Evolutionary conservation across 2,888 invertebrate species (phyloP).

Genomic region (Pammene aurita): DNA sequence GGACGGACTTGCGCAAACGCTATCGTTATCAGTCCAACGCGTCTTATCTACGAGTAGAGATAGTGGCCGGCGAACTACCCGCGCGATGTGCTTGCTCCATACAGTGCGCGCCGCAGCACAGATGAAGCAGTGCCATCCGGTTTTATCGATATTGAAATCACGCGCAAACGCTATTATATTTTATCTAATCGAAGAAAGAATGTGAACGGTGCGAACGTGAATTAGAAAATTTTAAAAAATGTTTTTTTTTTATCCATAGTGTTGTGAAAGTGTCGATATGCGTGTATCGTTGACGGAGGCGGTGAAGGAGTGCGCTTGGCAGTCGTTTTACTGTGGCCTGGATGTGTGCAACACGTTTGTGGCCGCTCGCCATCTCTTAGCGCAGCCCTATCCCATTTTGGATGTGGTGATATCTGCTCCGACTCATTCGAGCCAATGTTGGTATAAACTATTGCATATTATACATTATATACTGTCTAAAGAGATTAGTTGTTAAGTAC

Average conservation of each 20-base stretch:
- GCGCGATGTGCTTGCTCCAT: constrained; percentile 54
- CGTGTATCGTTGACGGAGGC: constrained; percentile 63
- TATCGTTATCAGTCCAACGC: constrained; percentile 57
- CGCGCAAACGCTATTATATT: constrained; percentile 67
- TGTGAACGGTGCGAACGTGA: constrained; percentile 49
- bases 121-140: constrained; percentile 59
- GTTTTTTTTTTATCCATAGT: constrained; percentile 47
- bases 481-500: too few species aligned
- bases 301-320: constrained; percentile 66
- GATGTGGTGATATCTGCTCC: constrained; percentile 73
- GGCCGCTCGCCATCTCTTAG: constrained; percentile 60
- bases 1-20: constrained; percentile 40
- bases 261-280: constrained; percentile 48
- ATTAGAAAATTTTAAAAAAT: constrained; percentile 37
- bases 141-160: constrained; percentile 74
- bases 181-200: constrained; percentile 59
- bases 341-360: constrained; percentile 63
- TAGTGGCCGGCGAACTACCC: constrained; percentile 54
- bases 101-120: constrained; percentile 50
- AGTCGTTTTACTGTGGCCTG: constrained; percentile 64
- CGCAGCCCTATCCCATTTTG: constrained; percentile 67
- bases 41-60: constrained; percentile 63
- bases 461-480: neutral
- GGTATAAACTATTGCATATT: constrained; percentile 51
- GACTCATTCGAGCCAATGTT: constrained; percentile 62